These are phyloP conservation scores for Trichosurus vulpecula DNA, from an alignment of 2,797 vertebrate species.

Conservation along the genomic window DNA sequence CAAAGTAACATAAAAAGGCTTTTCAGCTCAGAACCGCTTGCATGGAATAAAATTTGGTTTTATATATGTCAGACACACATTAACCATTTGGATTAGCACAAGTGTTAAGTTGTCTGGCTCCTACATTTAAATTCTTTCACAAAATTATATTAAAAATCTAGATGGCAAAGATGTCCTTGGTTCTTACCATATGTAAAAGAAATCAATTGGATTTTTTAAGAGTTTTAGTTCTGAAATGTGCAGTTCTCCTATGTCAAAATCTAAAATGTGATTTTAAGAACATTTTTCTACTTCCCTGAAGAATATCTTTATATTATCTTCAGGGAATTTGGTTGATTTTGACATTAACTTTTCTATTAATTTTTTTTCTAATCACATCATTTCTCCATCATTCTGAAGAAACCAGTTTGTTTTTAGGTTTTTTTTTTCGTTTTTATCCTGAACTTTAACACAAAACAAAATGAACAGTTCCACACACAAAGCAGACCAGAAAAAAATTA, in stretches of 20 bases:
- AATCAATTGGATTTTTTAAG: slow-evolving; percentile 12
- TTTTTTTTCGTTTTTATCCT: no score
- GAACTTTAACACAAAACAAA: no score
- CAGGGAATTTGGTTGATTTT: background rate
- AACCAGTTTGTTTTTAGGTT: background rate
- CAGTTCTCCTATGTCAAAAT: slow-evolving; percentile 30
- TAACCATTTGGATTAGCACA: slow-evolving; percentile 27
- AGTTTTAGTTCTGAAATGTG: slow-evolving; percentile 33
- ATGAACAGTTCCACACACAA: background rate
- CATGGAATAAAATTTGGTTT: slow-evolving; percentile 57
- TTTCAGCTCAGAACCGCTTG: slow-evolving; percentile 56
- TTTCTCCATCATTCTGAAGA: background rate
- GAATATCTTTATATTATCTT: background rate
- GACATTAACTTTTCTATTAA: background rate
- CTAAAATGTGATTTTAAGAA: slow-evolving; percentile 34
- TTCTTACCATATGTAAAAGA: slow-evolving; percentile 41
- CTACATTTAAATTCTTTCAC: slow-evolving; percentile 25
- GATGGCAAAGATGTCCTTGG: slow-evolving; percentile 26
- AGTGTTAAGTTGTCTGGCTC: slow-evolving; percentile 19
- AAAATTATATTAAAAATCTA: slow-evolving; percentile 41
- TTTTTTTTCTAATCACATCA: background rate
- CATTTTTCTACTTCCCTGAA: background rate
- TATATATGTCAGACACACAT: slow-evolving; percentile 40
- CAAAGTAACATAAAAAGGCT: slow-evolving; percentile 56
- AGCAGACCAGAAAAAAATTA: background rate